Base-by-base conservation (phyloP, 1,140 invertebrate species). In the Brachionus calyciflorus region DNA sequence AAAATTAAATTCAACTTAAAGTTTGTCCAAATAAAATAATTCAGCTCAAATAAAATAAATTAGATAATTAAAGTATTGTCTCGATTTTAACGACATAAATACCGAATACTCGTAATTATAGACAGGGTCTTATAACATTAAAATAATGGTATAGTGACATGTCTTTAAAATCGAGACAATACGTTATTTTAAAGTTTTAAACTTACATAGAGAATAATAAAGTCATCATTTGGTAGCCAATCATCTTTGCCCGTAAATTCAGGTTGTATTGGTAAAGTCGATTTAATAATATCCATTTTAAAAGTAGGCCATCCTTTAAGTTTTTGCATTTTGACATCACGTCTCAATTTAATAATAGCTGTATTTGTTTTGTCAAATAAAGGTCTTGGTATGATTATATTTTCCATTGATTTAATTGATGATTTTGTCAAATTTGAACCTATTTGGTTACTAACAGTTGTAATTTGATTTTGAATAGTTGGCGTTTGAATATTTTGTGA, bases 331-430 rank as follows among this genome's bases (percentile, higher is more conserved):
- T 91, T 91, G 46, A 91, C 85, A 78, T 93, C 91, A 48, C 90
- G 87, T 14, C 91, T 86, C 82, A 92, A 87, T 79, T 93, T 93
- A 0, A 91, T 85, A 49, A 93, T 80, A 17, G 90, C 89, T 0
- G 91, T 88, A 0, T 90, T 88, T 3, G 91, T 91, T n/a, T 91
- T 87, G 84, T 96, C 92, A 83, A 96, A 96, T 0, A 95, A 82
- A 0, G 92, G 94, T 24, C 91, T 86, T 3, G 93, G 93, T 4
- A 92, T 90, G 33, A 91, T 87, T 24, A 89, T 89, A 77, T 90
- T 89, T 80, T 93, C 92, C 80, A 91, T 90, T 77, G 33, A 65
- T 65, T 65, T 65, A 24, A 44, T 65, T 5, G 37, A 41, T 5
- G 40, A 40, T 24, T 30, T 53, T 14, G 12, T 33, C n/a, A n/a